Conservation (phyloP, 2,888 invertebrate genomes). For the Lasioglossum leucozonium region DNA sequence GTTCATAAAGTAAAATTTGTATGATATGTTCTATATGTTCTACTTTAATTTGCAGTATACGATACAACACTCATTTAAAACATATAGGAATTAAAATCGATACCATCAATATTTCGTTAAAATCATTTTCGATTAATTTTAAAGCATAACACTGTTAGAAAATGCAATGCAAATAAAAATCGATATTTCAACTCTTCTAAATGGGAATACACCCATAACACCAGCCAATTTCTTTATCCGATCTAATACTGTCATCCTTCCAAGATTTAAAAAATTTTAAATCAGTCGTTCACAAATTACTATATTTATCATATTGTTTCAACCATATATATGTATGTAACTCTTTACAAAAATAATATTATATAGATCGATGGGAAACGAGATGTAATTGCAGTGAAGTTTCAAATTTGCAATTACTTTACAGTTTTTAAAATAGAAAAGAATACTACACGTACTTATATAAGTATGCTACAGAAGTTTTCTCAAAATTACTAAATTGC, state of each 20-base stretch:
- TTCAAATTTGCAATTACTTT: not conserved
- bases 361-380: not conserved
- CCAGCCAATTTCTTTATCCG: not conserved
- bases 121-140: not conserved
- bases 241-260: not conserved
- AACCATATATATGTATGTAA: not conserved
- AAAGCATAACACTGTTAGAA: not conserved
- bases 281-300: not conserved
- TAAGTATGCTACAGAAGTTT: not conserved
- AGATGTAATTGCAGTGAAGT: not conserved
- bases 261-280: not conserved
- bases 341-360: not conserved
- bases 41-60: not conserved
- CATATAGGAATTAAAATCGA: not conserved
- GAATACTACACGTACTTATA: not conserved
- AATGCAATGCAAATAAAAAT: conserved; percentile 1
- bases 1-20: not conserved
- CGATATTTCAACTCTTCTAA: not conserved
- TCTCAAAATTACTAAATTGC: not conserved
- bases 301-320: too few species aligned
- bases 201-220: not conserved
- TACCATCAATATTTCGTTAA: not conserved
- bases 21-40: not conserved
- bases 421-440: not conserved
- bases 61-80: not conserved